Conservation (phyloP, 2,888 invertebrate species). For the Thecophora atra region DNA sequence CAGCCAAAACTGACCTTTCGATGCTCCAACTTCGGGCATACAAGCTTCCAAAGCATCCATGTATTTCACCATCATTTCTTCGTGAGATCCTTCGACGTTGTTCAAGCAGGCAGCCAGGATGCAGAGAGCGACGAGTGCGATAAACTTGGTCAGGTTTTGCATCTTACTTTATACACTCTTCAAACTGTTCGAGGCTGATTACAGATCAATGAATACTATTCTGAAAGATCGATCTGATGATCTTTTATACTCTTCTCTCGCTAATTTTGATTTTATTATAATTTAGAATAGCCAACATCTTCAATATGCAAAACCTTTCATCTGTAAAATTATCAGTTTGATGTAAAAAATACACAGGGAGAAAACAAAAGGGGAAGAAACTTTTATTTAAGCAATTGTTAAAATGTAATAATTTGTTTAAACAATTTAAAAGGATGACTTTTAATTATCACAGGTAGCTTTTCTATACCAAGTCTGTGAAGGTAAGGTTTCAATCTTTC, state of each 20-base stretch:
- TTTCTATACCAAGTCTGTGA: too few relatives aligned
- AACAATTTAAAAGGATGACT: too few relatives aligned
- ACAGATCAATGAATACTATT: background rate
- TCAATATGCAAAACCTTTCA: constrained; percentile 42
- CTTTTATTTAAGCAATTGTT: background rate
- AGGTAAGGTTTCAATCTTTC: background rate
- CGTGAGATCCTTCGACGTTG: constrained; percentile 44
- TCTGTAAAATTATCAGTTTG: constrained; percentile 57
- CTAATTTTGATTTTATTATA: background rate
- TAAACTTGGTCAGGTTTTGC: constrained; percentile 12
- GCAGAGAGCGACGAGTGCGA: background rate
- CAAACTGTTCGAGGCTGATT: background rate
- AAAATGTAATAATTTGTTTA: background rate
- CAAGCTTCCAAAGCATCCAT: constrained; percentile 50
- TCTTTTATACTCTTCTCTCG: constrained; percentile 1
- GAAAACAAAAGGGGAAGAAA: background rate
- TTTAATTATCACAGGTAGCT: too few relatives aligned
- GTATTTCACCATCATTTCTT: constrained; percentile 50
- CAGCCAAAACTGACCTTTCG: constrained; percentile 46
- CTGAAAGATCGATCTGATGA: background rate
- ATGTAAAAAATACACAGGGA: background rate
- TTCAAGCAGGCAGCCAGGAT: background rate
- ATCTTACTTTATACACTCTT: background rate
- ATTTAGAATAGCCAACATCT: background rate
- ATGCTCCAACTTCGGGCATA: constrained; percentile 54